Percentiles rank a stretch among this genome's conserved stretches.
These are phyloP conservation scores for Chesias legatella DNA, from an alignment of 2,888 invertebrate species.

Conservation along the genomic window DNA sequence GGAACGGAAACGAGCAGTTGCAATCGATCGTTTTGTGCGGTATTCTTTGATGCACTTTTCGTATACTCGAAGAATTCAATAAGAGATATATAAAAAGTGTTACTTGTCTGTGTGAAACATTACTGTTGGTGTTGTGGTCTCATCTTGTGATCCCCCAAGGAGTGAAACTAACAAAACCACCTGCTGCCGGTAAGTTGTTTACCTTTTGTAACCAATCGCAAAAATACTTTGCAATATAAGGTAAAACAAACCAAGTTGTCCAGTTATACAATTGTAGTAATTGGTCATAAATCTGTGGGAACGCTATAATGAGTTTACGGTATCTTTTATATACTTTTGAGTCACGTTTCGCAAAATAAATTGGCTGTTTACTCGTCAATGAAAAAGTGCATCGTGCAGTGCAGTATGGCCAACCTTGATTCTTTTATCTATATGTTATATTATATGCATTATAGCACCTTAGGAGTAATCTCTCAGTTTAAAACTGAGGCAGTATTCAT, in stretches of 20 bases:
- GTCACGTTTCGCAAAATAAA: constrained; percentile 7
- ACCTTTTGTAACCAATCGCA: constrained; percentile 6
- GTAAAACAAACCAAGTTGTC: constrained; percentile 11
- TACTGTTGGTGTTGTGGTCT: constrained; percentile 34
- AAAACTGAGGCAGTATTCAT: too few species aligned
- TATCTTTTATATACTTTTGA: too few species aligned
- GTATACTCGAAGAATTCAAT: neutral
- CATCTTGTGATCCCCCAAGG: constrained; percentile 33
- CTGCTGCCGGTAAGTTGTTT: constrained; percentile 64
- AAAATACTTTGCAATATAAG: constrained; percentile 10
- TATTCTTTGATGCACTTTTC: constrained; percentile 4
- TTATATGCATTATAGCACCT: constrained; percentile 1
- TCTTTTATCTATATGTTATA: constrained; percentile 10
- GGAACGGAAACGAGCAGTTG: too few species aligned
- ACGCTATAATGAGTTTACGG: constrained; percentile 11
- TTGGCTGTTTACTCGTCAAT: neutral
- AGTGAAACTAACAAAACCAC: constrained; percentile 38
- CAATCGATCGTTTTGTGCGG: too few species aligned
- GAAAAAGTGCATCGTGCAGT: constrained; percentile 5
- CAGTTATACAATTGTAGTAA: constrained; percentile 18
- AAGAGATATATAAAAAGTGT: constrained; percentile 18
- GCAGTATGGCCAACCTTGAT: constrained; percentile 9
- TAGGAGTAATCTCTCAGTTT: too few species aligned
- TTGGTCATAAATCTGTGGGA: constrained; percentile 21
- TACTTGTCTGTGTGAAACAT: constrained; percentile 20